Evolutionary conservation across 2,113 vertebrate genomes (phyloP).

Genomic region (Geococcyx californianus): DNA sequence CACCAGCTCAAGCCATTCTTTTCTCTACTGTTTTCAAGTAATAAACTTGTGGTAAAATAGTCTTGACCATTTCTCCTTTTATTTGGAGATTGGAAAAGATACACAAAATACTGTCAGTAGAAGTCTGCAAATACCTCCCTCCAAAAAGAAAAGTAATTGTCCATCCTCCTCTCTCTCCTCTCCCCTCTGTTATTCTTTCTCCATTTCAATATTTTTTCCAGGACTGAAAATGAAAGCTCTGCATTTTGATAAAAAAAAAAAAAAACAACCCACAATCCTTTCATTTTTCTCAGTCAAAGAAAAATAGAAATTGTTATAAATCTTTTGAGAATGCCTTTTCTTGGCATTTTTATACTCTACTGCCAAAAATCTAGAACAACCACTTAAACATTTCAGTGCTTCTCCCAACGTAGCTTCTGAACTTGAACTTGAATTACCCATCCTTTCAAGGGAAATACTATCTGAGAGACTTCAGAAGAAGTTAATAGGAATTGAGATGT

Average conservation of each 20-base stretch:
- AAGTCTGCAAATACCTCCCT: background rate
- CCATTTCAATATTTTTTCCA: background rate
- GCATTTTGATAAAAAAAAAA: background rate
- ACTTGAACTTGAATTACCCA: background rate
- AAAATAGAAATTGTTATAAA: background rate
- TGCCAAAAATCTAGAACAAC: background rate
- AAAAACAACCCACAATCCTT: too few relatives aligned
- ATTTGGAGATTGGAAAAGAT: background rate
- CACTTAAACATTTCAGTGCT: background rate
- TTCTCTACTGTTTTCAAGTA: background rate
- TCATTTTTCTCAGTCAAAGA: background rate
- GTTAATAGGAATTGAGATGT: background rate
- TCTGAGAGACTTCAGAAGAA: background rate
- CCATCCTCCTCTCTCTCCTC: too few relatives aligned
- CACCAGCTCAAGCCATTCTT: background rate
- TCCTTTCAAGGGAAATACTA: background rate
- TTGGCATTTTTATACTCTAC: background rate
- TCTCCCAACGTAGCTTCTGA: background rate
- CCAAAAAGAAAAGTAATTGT: background rate
- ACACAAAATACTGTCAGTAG: background rate
- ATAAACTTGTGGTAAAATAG: background rate
- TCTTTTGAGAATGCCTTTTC: background rate
- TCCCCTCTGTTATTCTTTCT: background rate
- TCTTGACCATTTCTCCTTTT: background rate
- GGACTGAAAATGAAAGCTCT: background rate